These are phyloP conservation scores for Nixonia krombeini DNA, from an alignment of 1,140 invertebrate genomes.

Conservation along the genomic window DNA sequence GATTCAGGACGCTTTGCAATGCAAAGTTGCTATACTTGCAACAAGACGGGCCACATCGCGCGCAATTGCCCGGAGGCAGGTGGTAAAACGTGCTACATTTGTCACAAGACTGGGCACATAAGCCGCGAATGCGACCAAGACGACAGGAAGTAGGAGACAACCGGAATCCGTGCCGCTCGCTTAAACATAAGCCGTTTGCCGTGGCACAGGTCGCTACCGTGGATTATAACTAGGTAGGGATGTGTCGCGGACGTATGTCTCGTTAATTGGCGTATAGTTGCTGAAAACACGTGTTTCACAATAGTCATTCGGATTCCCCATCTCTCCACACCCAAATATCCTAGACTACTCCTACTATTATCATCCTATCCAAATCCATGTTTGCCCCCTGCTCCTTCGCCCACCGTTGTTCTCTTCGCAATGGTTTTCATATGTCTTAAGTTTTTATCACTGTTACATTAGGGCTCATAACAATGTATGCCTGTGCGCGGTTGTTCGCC, in stretches of 20 bases:
- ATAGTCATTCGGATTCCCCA: constrained; percentile 60
- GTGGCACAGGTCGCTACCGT: constrained; percentile 59
- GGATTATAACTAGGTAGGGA: constrained; percentile 67
- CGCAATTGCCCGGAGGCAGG: constrained; percentile 87
- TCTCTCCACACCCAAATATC: constrained; percentile 61
- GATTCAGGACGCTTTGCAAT: constrained; percentile 62
- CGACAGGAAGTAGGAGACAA: constrained; percentile 75
- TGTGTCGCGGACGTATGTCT: constrained; percentile 61
- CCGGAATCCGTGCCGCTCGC: constrained; percentile 61
- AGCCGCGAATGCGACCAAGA: constrained; percentile 89
- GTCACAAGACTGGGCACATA: constrained; percentile 90
- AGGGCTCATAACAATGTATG: constrained; percentile 44
- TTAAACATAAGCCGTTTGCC: constrained; percentile 66
- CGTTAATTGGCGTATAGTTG: constrained; percentile 59
- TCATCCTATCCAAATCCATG: constrained; percentile 37
- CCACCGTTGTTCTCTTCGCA: constrained; percentile 66
- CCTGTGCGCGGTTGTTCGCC: no score
- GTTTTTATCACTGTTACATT: constrained; percentile 63
- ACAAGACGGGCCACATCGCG: constrained; percentile 89
- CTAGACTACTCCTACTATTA: constrained; percentile 56
- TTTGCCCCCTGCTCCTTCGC: constrained; percentile 48
- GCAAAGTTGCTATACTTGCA: constrained; percentile 90
- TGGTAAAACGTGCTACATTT: constrained; percentile 89
- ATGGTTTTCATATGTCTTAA: constrained; percentile 56
- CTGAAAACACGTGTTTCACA: constrained; percentile 53